phyloP scores from a whole-genome alignment of 2,797 vertebrate species.

The Propithecus perrieri region DNA sequence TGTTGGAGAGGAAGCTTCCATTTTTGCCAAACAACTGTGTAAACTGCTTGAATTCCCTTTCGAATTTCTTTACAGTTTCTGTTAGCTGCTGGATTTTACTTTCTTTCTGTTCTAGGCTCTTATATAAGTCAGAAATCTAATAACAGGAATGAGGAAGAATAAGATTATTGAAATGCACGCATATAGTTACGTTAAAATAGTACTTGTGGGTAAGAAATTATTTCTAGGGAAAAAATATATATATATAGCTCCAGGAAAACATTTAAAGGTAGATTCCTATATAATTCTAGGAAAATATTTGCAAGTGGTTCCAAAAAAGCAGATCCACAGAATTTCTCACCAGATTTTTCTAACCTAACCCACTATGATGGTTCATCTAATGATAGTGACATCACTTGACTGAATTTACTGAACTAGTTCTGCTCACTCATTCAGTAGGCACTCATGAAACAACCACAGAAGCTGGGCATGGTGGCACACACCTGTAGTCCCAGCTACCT shows the following conservation, averaged over 20 bases:
- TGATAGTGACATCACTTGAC: background rate
- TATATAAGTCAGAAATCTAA: slow-evolving; percentile 91
- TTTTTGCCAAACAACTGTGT: slow-evolving; percentile 86
- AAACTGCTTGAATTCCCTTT: slow-evolving; percentile 89
- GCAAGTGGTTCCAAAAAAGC: background rate
- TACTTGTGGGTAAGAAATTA: background rate
- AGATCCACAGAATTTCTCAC: background rate
- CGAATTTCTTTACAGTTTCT: slow-evolving; percentile 87
- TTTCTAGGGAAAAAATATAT: background rate
- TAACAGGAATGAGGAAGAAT: slow-evolving; percentile 36
- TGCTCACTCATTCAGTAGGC: background rate
- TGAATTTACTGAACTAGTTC: background rate
- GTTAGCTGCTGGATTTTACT: slow-evolving; percentile 89
- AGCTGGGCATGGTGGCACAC: background rate
- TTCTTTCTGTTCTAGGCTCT: slow-evolving; percentile 89
- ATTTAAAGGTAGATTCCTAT: background rate
- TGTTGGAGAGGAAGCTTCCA: slow-evolving; percentile 85
- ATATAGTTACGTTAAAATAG: background rate
- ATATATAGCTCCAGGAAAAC: no score
- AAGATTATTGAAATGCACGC: background rate
- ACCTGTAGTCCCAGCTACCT: background rate
- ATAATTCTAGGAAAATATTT: slow-evolving; percentile 15
- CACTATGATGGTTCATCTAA: background rate
- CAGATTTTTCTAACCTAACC: background rate
- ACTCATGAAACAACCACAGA: background rate